Percentiles rank a stretch among this genome's conserved stretches.
Conservation (phyloP, 92 coral and sea anemone genomes). For the Siderastrea siderea region DNA sequence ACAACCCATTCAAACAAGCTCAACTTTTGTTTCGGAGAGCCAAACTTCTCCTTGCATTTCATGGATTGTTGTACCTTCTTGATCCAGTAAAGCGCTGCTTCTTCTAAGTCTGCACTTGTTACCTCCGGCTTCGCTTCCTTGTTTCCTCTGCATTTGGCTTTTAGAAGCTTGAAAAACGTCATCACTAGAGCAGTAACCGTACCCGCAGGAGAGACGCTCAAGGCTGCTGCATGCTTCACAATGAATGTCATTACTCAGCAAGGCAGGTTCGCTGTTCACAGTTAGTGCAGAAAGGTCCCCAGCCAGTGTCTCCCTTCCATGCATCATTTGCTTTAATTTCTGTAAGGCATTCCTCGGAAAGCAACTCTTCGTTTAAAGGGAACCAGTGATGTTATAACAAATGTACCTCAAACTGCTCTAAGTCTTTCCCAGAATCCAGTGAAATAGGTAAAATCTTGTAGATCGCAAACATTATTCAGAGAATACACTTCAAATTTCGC, state of each 20-base stretch:
- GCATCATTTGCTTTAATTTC: constrained; percentile 10
- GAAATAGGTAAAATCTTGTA: too few species aligned
- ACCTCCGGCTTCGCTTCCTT: background rate
- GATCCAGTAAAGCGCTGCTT: background rate
- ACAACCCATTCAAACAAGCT: constrained; percentile 40
- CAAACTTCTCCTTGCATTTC: background rate
- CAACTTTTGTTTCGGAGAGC: background rate
- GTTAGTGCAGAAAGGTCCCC: background rate
- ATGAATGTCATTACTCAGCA: background rate
- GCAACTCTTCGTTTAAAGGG: background rate
- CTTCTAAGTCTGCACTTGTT: background rate
- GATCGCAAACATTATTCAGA: too few species aligned
- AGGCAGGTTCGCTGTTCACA: background rate
- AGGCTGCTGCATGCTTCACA: background rate
- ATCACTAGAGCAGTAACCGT: constrained; percentile 14
- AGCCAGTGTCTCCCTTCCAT: background rate
- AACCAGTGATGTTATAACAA: too few species aligned
- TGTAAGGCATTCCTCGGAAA: background rate
- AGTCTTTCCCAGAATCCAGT: too few species aligned
- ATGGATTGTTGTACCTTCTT: background rate
- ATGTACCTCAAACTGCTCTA: too few species aligned
- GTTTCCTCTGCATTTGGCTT: background rate
- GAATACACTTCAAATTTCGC: too few species aligned
- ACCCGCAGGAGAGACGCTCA: constrained; percentile 25
- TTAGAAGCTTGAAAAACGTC: constrained; percentile 21